These are phyloP conservation scores for Scaptomyza graminum DNA, from an alignment of 1,140 invertebrate genomes.

Conservation along the genomic window DNA sequence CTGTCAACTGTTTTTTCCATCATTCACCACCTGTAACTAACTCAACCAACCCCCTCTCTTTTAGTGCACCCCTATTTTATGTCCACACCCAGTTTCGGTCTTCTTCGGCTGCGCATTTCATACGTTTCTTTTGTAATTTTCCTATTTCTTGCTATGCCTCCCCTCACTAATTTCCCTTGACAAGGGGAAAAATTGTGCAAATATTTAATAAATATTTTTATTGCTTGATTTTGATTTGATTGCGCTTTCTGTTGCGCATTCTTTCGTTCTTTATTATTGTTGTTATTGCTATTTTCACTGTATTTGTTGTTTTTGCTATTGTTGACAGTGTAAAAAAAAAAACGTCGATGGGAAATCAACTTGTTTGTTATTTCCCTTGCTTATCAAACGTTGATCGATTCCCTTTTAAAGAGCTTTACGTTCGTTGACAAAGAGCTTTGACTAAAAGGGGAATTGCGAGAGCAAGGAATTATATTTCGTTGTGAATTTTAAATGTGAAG, in stretches of 20 bases:
- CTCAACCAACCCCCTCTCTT: neutral
- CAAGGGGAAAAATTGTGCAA: constrained; percentile 9
- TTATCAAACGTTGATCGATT: constrained; percentile 37
- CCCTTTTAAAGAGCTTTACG: constrained; percentile 27
- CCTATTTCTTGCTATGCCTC: constrained; percentile 9
- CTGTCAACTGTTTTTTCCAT: constrained; percentile 36
- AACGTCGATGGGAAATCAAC: no score
- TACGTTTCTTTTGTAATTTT: constrained; percentile 1
- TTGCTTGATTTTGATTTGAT: constrained; percentile 51
- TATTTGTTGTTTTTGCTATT: constrained; percentile 29
- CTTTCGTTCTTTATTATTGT: constrained; percentile 5
- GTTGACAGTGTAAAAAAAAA: no score
- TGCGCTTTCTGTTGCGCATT: constrained; percentile 42
- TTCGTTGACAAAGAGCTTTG: neutral
- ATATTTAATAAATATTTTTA: constrained; percentile 57
- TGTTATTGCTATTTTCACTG: constrained; percentile 1
- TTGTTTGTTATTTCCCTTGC: constrained; percentile 38
- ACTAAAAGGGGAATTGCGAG: neutral
- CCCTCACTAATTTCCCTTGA: constrained; percentile 22
- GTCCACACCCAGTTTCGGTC: constrained; percentile 44
- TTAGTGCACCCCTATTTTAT: neutral
- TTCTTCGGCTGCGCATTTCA: constrained; percentile 2
- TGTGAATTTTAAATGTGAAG: neutral
- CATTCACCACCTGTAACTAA: neutral
- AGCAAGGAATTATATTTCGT: neutral